Evolutionary conservation across 2,113 vertebrate genomes (phyloP).

Genomic region (Trogon melanurus): DNA sequence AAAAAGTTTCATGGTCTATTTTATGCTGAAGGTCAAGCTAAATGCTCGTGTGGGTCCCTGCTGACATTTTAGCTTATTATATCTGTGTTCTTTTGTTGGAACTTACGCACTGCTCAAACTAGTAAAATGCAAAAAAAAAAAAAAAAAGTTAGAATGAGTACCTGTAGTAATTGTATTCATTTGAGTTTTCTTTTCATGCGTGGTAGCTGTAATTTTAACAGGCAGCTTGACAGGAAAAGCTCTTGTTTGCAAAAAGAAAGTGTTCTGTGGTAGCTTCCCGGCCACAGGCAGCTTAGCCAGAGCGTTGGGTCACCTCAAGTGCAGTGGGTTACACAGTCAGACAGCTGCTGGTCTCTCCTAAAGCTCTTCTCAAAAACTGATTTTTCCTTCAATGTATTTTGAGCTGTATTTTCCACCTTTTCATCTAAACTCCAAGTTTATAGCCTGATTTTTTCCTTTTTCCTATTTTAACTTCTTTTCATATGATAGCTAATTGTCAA

Average conservation of each 20-base stretch:
- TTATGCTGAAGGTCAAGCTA: background rate
- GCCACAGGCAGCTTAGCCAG: background rate
- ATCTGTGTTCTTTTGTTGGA: background rate
- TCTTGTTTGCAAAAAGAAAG: background rate
- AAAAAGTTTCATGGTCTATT: background rate
- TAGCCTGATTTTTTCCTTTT: background rate
- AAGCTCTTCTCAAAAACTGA: background rate
- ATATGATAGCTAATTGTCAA: background rate
- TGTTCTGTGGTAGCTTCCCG: background rate
- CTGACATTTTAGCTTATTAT: background rate
- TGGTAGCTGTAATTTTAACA: background rate
- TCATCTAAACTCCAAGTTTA: background rate
- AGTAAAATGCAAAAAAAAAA: background rate
- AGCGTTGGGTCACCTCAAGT: fast-evolving
- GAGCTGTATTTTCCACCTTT: background rate
- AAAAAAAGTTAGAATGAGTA: background rate
- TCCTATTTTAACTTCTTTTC: background rate
- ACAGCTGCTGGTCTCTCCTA: background rate
- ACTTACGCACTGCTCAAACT: background rate
- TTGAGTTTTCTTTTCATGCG: background rate
- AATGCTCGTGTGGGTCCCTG: background rate
- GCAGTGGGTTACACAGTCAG: background rate
- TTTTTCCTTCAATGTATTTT: background rate
- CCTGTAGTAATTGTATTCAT: background rate
- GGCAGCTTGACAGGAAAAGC: background rate